phyloP scores from a whole-genome alignment of 2,797 vertebrate species.

The Pogoniulus pusillus region DNA sequence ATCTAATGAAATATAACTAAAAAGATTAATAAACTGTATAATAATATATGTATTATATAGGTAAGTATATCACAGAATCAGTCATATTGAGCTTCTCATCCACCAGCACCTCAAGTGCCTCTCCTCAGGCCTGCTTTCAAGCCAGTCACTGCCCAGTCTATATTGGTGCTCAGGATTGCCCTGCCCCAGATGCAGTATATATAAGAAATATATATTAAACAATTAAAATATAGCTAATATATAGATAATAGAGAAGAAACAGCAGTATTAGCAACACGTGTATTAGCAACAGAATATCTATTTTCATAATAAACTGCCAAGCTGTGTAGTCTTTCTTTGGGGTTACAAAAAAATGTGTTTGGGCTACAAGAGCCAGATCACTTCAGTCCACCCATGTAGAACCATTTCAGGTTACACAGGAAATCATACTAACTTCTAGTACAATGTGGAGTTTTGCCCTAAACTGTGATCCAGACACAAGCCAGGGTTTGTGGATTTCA shows the following conservation, averaged over 20 bases:
- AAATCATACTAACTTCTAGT: neutral
- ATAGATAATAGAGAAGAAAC: neutral
- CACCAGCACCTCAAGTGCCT: no score
- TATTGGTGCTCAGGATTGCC: no score
- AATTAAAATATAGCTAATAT: no score
- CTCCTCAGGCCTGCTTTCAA: no score
- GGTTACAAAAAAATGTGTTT: neutral
- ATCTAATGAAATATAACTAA: neutral
- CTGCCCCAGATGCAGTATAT: no score
- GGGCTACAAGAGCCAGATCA: neutral
- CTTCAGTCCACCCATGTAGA: neutral
- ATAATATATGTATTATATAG: no score
- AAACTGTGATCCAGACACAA: neutral
- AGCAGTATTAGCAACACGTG: neutral
- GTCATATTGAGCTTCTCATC: no score
- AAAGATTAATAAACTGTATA: neutral
- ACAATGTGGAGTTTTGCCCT: neutral
- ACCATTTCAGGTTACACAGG: neutral
- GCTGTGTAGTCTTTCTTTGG: neutral
- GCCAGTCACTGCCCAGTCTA: no score
- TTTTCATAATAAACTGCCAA: neutral
- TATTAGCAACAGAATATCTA: neutral
- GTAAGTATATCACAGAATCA: no score
- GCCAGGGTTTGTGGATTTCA: neutral
- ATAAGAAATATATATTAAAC: no score